Base-by-base conservation (phyloP, 2,888 invertebrate genomes). In the Nipponacmea schrenckii region DNA sequence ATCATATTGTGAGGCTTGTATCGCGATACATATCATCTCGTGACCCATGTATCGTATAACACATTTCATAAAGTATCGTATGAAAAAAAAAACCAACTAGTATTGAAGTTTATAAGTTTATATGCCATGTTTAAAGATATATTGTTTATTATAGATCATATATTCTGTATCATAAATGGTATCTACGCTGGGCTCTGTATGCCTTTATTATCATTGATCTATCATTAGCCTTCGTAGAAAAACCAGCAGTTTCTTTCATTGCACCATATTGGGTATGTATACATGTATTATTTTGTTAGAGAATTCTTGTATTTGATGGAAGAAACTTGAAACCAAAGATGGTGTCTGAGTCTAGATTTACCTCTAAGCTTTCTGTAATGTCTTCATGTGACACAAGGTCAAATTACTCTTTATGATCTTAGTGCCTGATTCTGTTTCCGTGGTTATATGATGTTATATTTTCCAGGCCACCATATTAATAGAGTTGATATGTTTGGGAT, bases 181-280 rank as follows among this genome's bases (percentile, higher is more conserved):
- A 83, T 45, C 79, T 88, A 31, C 80, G 85, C 69, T 85, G 83
- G 77, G 45, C 80, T 46, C 77, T 89, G n/a, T 86, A 86, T 69
- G 70, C 86, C 10, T 83, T 84, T 73, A 84, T 90, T 45, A 67
- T 85, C 65, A 67, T 86, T 4, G 83, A 87, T 73, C 81, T 89
- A 64, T 74, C 78, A 12, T 76, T 90, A 64, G 88, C 88, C 7
- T 63, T 89, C 20, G 86, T 88, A 80, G 90, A 90, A 76, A 82
- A 83, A 65, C 89, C 89, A n/a, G 85, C 88, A n/a, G 81, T 86
- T 14, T 73, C 78, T 50, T 79, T 83, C 71, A 80, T 76, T 24
- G 70, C 86, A 15, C 89, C 89, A 24, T 83, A 82, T 69, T 88
- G 87, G 88, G 88, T 89, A 77, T 79, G 81, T 71, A 64, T 65